A percentile compares a stretch with the other conserved stretches of the same genome.
phyloP scores from a whole-genome alignment of 2,797 vertebrate species.

The Ptychobarbus kaznakovi region DNA sequence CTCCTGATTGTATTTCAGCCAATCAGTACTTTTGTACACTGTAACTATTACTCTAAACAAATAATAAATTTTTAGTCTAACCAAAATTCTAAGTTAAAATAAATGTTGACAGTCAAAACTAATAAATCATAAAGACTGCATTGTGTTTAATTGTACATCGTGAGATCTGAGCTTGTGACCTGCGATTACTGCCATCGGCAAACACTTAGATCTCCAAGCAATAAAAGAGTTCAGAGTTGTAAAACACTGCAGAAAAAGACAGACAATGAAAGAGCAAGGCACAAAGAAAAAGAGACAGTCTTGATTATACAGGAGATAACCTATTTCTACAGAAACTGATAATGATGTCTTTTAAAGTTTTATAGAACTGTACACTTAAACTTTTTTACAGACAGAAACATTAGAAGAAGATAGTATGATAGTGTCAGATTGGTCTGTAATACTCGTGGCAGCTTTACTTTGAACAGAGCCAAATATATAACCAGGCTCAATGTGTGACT shows the following conservation, averaged over 20 bases:
- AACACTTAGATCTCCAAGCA: constrained; percentile 15
- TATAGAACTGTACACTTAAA: not conserved
- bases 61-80: not conserved
- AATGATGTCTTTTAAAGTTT: not conserved
- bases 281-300: not conserved
- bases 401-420: not conserved
- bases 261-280: not conserved
- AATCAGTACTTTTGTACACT: not conserved
- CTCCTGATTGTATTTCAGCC: not conserved
- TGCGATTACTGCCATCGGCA: not conserved
- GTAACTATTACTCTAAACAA: not conserved
- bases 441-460: not conserved
- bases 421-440: not conserved
- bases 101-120: not conserved
- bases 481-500: not conserved
- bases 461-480: not conserved
- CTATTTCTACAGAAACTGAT: not conserved
- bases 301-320: not conserved
- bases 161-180: not conserved
- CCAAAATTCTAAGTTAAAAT: not conserved
- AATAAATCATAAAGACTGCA: constrained; percentile 1
- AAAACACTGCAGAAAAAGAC: constrained; percentile 22
- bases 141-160: not conserved
- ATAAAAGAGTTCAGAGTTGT: not conserved
- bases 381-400: not conserved